Evolutionary conservation across 2,888 invertebrate genomes (phyloP), one percentile per base, ranked within the genome.

Genomic region (Metacarcinus magister): DNA sequence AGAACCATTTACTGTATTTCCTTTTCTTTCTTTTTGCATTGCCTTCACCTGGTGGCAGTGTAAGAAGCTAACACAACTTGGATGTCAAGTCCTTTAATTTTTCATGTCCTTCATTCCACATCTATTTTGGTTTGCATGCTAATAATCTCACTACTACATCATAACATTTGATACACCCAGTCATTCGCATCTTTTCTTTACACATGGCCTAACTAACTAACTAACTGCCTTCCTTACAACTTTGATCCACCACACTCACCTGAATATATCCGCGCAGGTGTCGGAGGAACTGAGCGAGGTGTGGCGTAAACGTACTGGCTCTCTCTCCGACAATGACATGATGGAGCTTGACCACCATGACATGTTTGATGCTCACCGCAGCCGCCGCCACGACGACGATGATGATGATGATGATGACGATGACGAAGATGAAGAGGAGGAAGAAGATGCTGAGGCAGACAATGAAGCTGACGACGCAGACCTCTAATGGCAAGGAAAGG

Each of bases 311-410:
- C 94, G 96, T 28, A 96, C 96, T 7, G 96, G 96, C 23, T 97
- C 96, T 3, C 96, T 96, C 43, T 95, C 96, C 0, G 95, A 96
- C 92, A 96, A 96, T 43, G 96, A 97, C 82, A 96, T 96, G 23
- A 94, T 96, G 44, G 96, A 96, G 39, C 87, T 87, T 2, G 87
- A 87, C 87, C 87, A 87, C 87, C 87, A 87, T 13, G 16, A 32
- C 87, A 87, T 87, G 87, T 87, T 87, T 87, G 87, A 87, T 5
- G 39, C 87, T 19, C 87, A 87, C 87, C 87, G 87, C 87, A 23
- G 87, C 87, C 87, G 87, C 39, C 87, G 32, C 19, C 39, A 87
- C 39, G 39, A 87, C 0, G 32, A 82, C 10, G 82, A 82, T 2
- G 87, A 87, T 3, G 87, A 87, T 3, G 82, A 87, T 32, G 82